phyloP scores from a whole-genome alignment of 2,797 vertebrate species.

The Xiphophorus birchmanni region DNA sequence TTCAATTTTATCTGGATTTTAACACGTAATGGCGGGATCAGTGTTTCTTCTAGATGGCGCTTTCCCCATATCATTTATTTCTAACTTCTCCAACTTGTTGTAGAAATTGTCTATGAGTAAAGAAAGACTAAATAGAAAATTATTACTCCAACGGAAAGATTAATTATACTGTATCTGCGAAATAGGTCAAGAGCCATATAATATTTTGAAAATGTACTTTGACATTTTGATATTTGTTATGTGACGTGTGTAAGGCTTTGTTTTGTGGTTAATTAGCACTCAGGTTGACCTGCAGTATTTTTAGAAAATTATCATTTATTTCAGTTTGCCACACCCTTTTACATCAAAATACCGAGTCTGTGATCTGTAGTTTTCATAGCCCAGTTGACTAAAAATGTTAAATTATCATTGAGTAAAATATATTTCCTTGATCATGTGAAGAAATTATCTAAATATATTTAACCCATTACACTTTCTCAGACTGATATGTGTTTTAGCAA shows the following conservation, averaged over 20 bases:
- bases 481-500: background rate
- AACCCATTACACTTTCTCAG: background rate
- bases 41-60: background rate
- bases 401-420: background rate
- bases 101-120: background rate
- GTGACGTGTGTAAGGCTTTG: background rate
- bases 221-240: background rate
- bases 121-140: background rate
- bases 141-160: background rate
- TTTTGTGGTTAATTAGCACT: background rate
- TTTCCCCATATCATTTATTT: background rate
- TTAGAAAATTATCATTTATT: background rate
- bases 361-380: background rate
- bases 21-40: background rate
- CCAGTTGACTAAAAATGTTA: background rate
- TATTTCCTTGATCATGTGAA: background rate
- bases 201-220: background rate
- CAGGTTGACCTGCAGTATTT: background rate
- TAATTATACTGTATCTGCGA: background rate
- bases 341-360: background rate
- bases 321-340: slow-evolving; percentile 5
- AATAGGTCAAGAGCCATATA: background rate
- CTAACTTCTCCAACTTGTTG: background rate
- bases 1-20: background rate
- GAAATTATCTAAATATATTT: background rate